Percentiles rank a stretch among this genome's conserved stretches.
These are phyloP conservation scores for Conistra vaccinii DNA, from an alignment of 2,888 invertebrate genomes.

Conservation along the genomic window DNA sequence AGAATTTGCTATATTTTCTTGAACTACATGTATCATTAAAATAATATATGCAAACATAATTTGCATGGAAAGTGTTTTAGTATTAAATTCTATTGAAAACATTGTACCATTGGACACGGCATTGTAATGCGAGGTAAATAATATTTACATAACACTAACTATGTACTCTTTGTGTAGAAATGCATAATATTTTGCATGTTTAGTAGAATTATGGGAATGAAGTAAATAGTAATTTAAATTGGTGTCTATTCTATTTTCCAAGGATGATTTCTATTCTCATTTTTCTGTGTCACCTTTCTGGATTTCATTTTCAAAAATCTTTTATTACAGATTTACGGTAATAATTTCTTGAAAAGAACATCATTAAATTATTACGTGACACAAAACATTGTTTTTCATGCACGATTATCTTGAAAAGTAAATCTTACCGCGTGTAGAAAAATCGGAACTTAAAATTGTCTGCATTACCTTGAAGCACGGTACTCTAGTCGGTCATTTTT, in stretches of 20 bases:
- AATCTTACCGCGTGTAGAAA: neutral
- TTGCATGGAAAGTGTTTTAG: conserved; percentile 39
- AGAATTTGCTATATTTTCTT: conserved; percentile 14
- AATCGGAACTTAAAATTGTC: neutral
- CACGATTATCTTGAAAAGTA: neutral
- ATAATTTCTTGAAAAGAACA: neutral
- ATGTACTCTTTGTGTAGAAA: conserved; percentile 3
- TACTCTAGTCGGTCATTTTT: too few species aligned
- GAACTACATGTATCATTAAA: conserved; percentile 17
- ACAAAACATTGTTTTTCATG: neutral
- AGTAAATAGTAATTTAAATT: neutral
- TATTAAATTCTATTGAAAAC: conserved; percentile 48
- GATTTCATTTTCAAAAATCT: neutral
- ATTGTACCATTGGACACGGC: conserved; percentile 42
- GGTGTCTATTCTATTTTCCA: neutral
- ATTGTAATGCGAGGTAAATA: conserved; percentile 25
- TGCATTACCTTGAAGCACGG: neutral
- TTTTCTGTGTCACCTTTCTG: neutral
- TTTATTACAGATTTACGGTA: neutral
- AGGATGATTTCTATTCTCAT: neutral
- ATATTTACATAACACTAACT: conserved; percentile 38
- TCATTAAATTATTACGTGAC: too few species aligned
- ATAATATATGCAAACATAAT: conserved; percentile 45
- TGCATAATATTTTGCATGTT: conserved; percentile 4
- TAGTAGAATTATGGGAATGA: neutral